phyloP scores from a whole-genome alignment of 1,140 invertebrate species.

The Charaxes varanes region DNA sequence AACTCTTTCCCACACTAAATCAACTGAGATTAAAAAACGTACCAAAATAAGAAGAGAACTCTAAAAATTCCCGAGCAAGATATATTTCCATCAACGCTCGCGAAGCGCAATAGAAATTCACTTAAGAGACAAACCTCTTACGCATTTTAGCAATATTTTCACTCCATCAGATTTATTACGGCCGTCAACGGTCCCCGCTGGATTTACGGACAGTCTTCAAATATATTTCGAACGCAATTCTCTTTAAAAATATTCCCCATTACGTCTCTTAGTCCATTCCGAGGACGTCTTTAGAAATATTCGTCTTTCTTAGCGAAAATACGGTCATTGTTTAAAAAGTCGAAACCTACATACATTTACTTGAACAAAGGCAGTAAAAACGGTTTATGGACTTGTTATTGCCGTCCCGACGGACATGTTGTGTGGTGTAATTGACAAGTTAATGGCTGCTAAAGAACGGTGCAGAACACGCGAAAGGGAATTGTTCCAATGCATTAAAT shows the following conservation, averaged over 20 bases:
- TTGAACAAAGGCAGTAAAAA: constrained; percentile 73
- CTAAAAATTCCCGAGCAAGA: no score
- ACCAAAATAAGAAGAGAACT: no score
- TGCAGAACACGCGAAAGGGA: not conserved
- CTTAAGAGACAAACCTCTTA: constrained; percentile 14
- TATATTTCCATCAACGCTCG: no score
- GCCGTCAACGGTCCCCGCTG: constrained; percentile 10
- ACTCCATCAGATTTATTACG: constrained; percentile 16
- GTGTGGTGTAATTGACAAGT: constrained; percentile 26
- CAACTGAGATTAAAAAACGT: no score
- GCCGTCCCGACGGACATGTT: constrained; percentile 54
- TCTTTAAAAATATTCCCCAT: constrained; percentile 33
- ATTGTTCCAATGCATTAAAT: no score
- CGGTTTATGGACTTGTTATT: constrained; percentile 73
- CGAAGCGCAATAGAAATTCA: no score
- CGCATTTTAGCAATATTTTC: constrained; percentile 11
- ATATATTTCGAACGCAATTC: constrained; percentile 23
- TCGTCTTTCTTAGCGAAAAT: constrained; percentile 52
- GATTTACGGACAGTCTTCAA: constrained; percentile 15
- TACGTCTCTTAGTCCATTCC: constrained; percentile 36
- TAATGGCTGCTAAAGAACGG: not conserved
- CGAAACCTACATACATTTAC: constrained; percentile 69
- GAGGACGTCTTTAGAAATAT: constrained; percentile 49
- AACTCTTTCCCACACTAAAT: no score
- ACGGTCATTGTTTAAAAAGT: constrained; percentile 71